Evolutionary conservation across 2,888 invertebrate species (phyloP), one percentile per base, ranked within the genome.

Genomic region (Allacma fusca): DNA sequence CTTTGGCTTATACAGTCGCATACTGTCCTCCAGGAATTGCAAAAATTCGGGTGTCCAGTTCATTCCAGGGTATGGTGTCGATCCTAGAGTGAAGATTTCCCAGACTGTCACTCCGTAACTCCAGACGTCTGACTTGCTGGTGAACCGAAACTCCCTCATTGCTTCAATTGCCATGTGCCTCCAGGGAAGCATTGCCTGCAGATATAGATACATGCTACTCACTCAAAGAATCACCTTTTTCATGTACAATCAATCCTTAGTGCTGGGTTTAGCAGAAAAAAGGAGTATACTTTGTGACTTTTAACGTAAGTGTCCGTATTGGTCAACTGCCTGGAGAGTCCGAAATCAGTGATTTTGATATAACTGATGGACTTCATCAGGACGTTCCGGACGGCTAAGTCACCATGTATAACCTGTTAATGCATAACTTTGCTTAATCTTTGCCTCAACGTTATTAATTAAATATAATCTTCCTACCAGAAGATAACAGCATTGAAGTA

Each of bases 31-130:
- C 62, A 62, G 23, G 23, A 24, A 24, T 24, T 24, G 1, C 62
- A 62, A 21, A 24, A 62, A 62, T 2, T 62, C 24, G 1, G 24
- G 7, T 5, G 2, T 23, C 62, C 21, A 23, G 12, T 23, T 13
- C 62, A 62, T 62, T 24, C 24, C 62, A 12, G 62, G 62, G 23
- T 62, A 62, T 12, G 62, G 62, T 24, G 26, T 62, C 2, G 12
- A 1, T 24, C 62, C 62, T n/a, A 62, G n/a, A 4, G 24, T 62
- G 16, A 62, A 62, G 4, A 62, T 62, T 62, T 62, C 62, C 62
- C 62, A 62, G 4, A 62, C 24, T 23, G 62, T 62, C 26, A 62
- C 62, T 1, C 62, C 62, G 24, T 62, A 62, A 62, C 62, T 62
- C 62, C 62, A 62, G 1, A 62, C 62, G 26, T 62, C 62, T 12